A percentile compares a stretch with the other conserved stretches of the same genome.
These are phyloP conservation scores for Proisotoma minuta DNA, from an alignment of 2,888 invertebrate species.

Conservation along the genomic window DNA sequence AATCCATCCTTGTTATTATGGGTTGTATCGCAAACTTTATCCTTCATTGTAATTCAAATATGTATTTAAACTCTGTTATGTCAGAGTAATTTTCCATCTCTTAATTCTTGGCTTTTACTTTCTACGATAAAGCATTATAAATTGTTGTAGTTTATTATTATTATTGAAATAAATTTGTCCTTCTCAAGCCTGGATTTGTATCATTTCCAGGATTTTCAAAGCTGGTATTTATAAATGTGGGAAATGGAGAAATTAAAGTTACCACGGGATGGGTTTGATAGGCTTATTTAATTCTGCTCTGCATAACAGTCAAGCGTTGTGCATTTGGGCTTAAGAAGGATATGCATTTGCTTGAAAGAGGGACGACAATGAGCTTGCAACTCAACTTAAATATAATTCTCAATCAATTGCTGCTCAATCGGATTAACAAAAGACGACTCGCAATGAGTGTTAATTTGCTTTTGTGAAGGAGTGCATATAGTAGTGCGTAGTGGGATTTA, in stretches of 20 bases:
- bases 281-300: background rate
- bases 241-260: background rate
- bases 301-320: background rate
- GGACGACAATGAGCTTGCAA: conserved; percentile 13
- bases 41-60: too few species aligned
- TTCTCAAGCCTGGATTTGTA: too few species aligned
- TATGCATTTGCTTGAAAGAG: background rate
- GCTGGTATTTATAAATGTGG: background rate
- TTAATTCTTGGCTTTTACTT: too few species aligned
- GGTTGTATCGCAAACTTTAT: too few species aligned
- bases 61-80: too few species aligned
- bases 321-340: conserved; percentile 5
- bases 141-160: background rate
- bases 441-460: conserved; percentile 24
- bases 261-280: background rate
- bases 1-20: too few species aligned
- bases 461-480: conserved; percentile 10
- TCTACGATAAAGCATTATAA: too few species aligned
- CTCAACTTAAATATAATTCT: conserved; percentile 31
- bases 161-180: background rate
- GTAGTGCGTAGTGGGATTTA: conserved; percentile 8
- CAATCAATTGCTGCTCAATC: conserved; percentile 42
- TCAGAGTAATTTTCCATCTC: too few species aligned
- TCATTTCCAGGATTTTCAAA: background rate
- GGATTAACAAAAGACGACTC: conserved; percentile 30